These are phyloP conservation scores for Drosophila kanapiae DNA, from an alignment of 1,140 invertebrate genomes.

Conservation along the genomic window DNA sequence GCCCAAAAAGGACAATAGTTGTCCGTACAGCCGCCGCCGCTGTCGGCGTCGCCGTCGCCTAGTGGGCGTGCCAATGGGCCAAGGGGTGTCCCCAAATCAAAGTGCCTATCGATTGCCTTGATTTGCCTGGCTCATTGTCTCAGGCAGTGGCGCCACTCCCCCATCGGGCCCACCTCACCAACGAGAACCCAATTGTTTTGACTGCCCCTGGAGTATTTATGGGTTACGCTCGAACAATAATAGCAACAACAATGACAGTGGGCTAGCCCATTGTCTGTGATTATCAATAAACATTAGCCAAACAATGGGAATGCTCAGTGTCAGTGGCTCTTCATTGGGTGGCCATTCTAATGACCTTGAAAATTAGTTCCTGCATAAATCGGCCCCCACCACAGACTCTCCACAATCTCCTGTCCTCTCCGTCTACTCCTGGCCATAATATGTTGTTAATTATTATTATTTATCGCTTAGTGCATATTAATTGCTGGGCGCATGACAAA, in stretches of 20 bases:
- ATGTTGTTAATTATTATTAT: conserved; percentile 72
- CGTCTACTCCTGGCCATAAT: conserved; percentile 11
- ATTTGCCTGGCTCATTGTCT: conserved; percentile 77
- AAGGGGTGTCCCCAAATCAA: conserved; percentile 60
- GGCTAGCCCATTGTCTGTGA: conserved; percentile 68
- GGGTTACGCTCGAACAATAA: conserved; percentile 75
- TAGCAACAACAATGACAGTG: conserved; percentile 57
- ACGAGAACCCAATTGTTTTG: conserved; percentile 66
- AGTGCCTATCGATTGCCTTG: conserved; percentile 78
- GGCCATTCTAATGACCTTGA: conserved; percentile 82
- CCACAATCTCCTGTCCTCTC: not conserved
- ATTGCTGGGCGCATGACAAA: conserved; percentile 54
- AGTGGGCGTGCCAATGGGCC: not conserved
- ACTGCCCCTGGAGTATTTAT: conserved; percentile 78
- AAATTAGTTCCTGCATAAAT: conserved; percentile 84
- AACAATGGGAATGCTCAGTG: conserved; percentile 69
- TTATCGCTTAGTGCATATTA: conserved; percentile 75
- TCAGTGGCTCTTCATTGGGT: conserved; percentile 38
- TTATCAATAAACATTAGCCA: conserved; percentile 82
- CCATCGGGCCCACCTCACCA: not conserved
- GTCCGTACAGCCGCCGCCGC: not conserved
- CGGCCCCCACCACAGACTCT: conserved; percentile 9
- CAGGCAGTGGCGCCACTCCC: conserved; percentile 40
- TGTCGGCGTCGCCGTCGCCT: not conserved
- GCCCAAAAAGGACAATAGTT: conserved; percentile 75